Evolutionary conservation across 2,888 invertebrate species (phyloP).

Genomic region (Calameuta pallipes): DNA sequence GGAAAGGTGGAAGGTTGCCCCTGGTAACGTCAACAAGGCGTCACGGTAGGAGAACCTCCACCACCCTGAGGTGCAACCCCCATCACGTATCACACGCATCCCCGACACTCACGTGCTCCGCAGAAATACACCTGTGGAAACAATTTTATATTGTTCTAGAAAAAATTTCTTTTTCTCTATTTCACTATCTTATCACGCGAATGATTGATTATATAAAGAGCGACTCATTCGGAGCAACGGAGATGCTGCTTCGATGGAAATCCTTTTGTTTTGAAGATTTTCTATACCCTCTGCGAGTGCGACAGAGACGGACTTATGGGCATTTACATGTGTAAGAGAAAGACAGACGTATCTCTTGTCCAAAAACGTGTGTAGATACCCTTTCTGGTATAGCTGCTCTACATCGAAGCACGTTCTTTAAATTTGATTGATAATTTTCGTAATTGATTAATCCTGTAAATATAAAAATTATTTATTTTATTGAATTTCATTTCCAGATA

Average conservation of each 20-base stretch:
- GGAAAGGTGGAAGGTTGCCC: conserved; percentile 49
- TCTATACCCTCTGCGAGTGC: not conserved
- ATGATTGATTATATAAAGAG: not conserved
- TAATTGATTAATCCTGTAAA: not conserved
- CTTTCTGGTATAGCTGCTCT: not conserved
- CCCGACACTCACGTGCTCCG: not conserved
- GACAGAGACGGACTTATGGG: not conserved
- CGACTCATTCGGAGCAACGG: not conserved
- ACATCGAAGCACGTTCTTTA: not conserved
- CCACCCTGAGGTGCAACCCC: not conserved
- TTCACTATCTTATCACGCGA: not conserved
- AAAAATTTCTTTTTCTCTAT: not conserved
- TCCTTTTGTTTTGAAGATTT: not conserved
- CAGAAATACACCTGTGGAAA: not conserved
- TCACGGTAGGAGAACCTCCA: conserved; percentile 24
- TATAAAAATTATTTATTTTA: not conserved
- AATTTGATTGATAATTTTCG: not conserved
- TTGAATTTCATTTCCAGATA: not conserved
- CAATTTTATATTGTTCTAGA: not conserved
- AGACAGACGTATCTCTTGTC: not conserved
- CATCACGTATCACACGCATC: conserved; percentile 9
- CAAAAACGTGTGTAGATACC: not conserved
- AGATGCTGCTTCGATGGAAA: not conserved
- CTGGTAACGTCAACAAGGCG: conserved; percentile 62
- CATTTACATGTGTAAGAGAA: not conserved